Percentiles rank a stretch among this genome's conserved stretches.
Conservation (phyloP, 2,797 vertebrate genomes). For the Cirrhinus mrigala region DNA sequence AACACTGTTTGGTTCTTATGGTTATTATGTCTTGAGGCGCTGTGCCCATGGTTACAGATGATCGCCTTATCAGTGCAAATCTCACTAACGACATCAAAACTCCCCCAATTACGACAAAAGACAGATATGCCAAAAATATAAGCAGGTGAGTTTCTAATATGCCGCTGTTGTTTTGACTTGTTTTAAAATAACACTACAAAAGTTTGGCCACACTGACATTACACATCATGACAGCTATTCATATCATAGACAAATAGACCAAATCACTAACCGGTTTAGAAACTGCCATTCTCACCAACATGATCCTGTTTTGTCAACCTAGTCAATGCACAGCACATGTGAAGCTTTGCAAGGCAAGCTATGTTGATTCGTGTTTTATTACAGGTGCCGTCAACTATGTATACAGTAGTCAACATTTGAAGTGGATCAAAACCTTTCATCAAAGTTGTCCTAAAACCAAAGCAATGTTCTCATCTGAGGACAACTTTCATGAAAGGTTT, state of each 20-base stretch:
- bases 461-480: no score
- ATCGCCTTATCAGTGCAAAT: neutral
- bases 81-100: neutral
- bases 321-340: neutral
- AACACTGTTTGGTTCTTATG: neutral
- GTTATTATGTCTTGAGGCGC: neutral
- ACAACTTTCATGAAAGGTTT: no score
- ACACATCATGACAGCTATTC: neutral
- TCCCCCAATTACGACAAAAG: neutral
- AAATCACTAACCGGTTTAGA: neutral
- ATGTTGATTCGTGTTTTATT: neutral
- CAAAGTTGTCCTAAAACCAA: no score
- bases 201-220: neutral
- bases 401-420: no score
- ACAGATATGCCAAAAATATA: no score
- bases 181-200: neutral
- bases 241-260: neutral
- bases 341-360: no score
- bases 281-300: neutral
- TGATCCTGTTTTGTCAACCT: neutral
- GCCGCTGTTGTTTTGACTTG: neutral
- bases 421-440: no score
- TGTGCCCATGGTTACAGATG: neutral
- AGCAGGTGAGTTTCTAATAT: neutral
- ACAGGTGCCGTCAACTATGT: neutral